Evolutionary conservation across 2,888 invertebrate species (phyloP).

Genomic region (Caenorhabditis sulstoni): DNA sequence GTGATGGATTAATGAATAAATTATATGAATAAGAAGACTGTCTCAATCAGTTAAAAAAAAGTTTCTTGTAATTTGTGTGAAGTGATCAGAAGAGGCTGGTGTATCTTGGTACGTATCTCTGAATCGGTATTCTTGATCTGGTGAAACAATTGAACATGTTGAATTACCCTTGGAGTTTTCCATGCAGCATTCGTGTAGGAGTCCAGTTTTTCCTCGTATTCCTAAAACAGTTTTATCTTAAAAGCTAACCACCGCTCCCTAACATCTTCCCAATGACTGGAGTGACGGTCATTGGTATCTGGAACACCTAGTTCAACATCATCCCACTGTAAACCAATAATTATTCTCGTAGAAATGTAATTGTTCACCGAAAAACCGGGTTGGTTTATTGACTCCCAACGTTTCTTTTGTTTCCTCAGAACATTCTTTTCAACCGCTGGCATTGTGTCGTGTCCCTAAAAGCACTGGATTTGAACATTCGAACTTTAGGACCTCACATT

Average conservation of each 20-base stretch:
- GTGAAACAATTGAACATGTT: background rate
- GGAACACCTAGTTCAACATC: conserved; percentile 7
- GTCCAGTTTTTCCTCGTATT: conserved; percentile 19
- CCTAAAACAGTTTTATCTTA: conserved; percentile 2
- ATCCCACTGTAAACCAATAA: conserved; percentile 14
- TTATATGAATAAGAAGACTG: too few species aligned
- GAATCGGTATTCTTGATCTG: background rate
- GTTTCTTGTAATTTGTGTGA: background rate
- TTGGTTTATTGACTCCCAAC: conserved; percentile 20
- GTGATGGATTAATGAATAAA: too few species aligned
- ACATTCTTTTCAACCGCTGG: conserved; percentile 22
- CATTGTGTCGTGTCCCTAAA: conserved; percentile 21
- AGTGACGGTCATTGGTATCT: conserved; percentile 17
- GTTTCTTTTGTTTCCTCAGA: conserved; percentile 8
- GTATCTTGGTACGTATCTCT: conserved; percentile 29
- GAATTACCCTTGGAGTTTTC: conserved; percentile 39
- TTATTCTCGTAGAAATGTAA: background rate
- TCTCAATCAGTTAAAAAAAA: background rate
- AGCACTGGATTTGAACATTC: too few species aligned
- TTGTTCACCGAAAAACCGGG: conserved; percentile 1
- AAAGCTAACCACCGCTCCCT: too few species aligned
- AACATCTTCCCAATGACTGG: conserved; percentile 20
- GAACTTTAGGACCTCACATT: too few species aligned
- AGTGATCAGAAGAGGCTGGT: conserved; percentile 35
- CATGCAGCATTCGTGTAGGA: conserved; percentile 17